phyloP scores from a whole-genome alignment of 2,113 vertebrate species.

The Sylvietta virens region DNA sequence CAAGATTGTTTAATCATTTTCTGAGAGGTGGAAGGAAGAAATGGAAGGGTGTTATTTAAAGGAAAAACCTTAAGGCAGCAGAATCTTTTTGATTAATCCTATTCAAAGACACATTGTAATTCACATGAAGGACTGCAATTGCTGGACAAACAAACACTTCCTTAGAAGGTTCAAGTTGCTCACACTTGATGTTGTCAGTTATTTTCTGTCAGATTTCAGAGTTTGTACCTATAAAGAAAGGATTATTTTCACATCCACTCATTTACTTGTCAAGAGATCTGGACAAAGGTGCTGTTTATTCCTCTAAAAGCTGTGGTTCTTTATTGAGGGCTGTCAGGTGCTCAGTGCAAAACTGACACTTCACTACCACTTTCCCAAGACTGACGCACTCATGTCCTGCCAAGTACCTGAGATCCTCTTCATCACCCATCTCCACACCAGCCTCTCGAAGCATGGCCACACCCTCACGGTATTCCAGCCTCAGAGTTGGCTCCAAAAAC shows the following conservation, averaged over 20 bases:
- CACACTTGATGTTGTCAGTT: background rate
- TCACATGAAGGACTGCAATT: background rate
- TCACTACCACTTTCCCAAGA: background rate
- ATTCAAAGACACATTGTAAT: background rate
- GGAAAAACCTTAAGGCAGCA: background rate
- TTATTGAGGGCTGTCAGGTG: background rate
- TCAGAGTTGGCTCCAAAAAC: constrained; percentile 95
- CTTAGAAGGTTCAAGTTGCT: background rate
- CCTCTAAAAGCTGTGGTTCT: background rate
- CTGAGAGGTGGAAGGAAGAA: background rate
- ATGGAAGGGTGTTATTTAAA: background rate
- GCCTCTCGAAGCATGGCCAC: constrained; percentile 91
- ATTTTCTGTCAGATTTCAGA: background rate
- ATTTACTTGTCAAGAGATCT: background rate
- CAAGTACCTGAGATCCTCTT: constrained; percentile 93
- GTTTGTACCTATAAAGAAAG: background rate
- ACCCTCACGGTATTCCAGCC: constrained; percentile 89
- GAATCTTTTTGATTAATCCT: background rate
- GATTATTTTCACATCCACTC: background rate
- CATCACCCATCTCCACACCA: constrained; percentile 95
- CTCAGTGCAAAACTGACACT: background rate
- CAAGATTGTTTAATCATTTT: background rate
- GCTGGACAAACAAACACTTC: background rate
- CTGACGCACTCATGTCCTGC: background rate
- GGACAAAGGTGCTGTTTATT: background rate